Base-by-base conservation (phyloP, 2,797 vertebrate genomes). In the Phyllotis vaccarum region DNA sequence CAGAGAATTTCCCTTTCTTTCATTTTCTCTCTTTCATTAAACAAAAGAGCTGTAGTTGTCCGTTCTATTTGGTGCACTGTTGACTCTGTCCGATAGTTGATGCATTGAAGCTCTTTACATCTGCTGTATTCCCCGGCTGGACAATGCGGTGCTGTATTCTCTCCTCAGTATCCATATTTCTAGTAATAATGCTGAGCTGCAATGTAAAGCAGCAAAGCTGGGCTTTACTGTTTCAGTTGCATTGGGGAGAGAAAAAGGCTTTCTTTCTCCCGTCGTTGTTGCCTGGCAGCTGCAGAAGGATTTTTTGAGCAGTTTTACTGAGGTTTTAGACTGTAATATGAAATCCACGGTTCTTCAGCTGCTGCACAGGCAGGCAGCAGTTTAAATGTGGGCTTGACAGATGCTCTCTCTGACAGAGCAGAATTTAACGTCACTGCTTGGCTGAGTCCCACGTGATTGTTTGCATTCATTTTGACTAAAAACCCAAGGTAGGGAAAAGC, bases 401-500 rank as follows among this genome's bases (percentile, higher is more conserved):
- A 98, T 99, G 98, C 98, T 98, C 98, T 98, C 98, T 99, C 98
- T 99, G 98, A 99, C 98, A 98, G 98, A 99, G 99, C 99, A 98
- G 98, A 99, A 98, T 99, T 98, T 95, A 98, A 99, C 99, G 98
- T 99, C 99, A 99, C 96, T 98, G 98, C 98, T 98, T 98, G 98
- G 98, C 98, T 98, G 97, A 97, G 86, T 97, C 98, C 98, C 99
- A 99, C 99, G 98, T 99, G 99, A 99, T 98, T 97, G 98, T 98
- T 98, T 98, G 99, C 98, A 98, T 99, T 99, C 98, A 98, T 99
- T 98, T 98, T 98, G 98, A 98, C 98, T 97, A 96, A 97, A 97
- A 98, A 95, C 95, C 97, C 12, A 98, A 98, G 98, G 98, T 98
- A 98, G 98, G 95, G 97, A 96, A 97, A 94, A 97, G 97, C 98